Base-by-base conservation (phyloP, 1,140 invertebrate species). In the Musca vetustissima region DNA sequence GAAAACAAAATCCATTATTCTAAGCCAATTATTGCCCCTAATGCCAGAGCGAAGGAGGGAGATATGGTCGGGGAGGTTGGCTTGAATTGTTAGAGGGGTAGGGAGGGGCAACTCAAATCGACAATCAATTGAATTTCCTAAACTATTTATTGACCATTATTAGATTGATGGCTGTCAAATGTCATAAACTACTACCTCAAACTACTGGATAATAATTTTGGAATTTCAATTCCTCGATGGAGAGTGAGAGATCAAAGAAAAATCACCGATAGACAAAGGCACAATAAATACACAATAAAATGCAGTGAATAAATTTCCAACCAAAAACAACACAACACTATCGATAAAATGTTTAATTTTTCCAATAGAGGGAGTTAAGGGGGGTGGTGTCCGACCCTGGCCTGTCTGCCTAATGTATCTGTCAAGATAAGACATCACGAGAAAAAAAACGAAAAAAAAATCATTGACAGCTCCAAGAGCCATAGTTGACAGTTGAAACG, bases 401-500 rank as follows among this genome's bases (percentile, higher is more conserved):
- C n/a, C n/a, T n/a, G 36, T 1, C 36, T 11, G 36, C 36, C 11
- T 43, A 61, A 61, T 55, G 36, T 43, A 24, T 43, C 57, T 61
- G 36, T 43, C 19, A 11, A 36, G 28, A 61, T 36, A 52, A 36
- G 17, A 59, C 24, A 28, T 28, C 28, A 59, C n/a, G 19, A 17
- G n/a, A n/a, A n/a, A n/a, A n/a, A 4, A 43, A 21, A 61, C 17
- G 21, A 61, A 21, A 43, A 19, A n/a, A 21, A 61, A 43, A 61
- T 21, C 57, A 61, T 43, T 61, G 57, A 61, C 57, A 61, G 57
- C 57, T 43, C 19, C 36, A 61, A 61, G 57, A 61, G 57, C 28
- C 28, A 61, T 36, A 61, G 57, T 61, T 61, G 57, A 61, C 57
- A 61, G 57, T 61, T 61, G n/a, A 61, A 61, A 61, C 28, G 57